phyloP scores from a whole-genome alignment of 2,888 invertebrate species.

The Drosophila barbarae region DNA sequence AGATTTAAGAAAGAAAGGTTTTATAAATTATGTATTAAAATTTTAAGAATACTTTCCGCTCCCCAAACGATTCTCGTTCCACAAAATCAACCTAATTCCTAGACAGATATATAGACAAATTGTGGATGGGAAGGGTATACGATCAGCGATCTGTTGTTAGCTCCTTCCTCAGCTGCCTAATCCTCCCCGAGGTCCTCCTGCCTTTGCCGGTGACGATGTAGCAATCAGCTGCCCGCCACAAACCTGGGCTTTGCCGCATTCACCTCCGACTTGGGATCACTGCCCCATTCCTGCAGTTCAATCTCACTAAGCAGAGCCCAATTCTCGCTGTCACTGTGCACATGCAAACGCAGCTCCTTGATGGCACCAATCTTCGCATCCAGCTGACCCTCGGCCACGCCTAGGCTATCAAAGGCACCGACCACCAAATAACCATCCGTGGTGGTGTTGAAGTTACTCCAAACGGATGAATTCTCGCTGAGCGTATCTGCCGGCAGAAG shows the following conservation, averaged over 20 bases:
- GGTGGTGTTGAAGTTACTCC: slow-evolving; percentile 83
- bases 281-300: slow-evolving; percentile 82
- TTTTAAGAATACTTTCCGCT: slow-evolving; percentile 1
- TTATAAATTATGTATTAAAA: background rate
- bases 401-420: slow-evolving; percentile 89
- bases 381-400: slow-evolving; percentile 87
- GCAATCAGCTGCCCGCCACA: slow-evolving; percentile 67
- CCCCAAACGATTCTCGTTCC: background rate
- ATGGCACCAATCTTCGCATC: slow-evolving; percentile 85
- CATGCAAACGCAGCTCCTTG: slow-evolving; percentile 86
- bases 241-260: slow-evolving; percentile 61
- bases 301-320: slow-evolving; percentile 94
- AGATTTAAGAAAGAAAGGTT: background rate
- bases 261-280: slow-evolving; percentile 45
- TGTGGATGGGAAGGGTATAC: slow-evolving; percentile 18
- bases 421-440: slow-evolving; percentile 86
- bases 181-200: slow-evolving; percentile 13
- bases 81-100: slow-evolving; percentile 4
- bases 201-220: slow-evolving; percentile 58
- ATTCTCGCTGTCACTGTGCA: slow-evolving; percentile 89
- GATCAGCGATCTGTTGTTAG: background rate
- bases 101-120: slow-evolving; percentile 38
- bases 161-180: background rate
- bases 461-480: slow-evolving; percentile 79
- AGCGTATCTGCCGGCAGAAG: slow-evolving; percentile 83